Evolutionary conservation across 2,797 vertebrate species (phyloP), one percentile per base, ranked within the genome.

Genomic region (Centropyge bicolor): DNA sequence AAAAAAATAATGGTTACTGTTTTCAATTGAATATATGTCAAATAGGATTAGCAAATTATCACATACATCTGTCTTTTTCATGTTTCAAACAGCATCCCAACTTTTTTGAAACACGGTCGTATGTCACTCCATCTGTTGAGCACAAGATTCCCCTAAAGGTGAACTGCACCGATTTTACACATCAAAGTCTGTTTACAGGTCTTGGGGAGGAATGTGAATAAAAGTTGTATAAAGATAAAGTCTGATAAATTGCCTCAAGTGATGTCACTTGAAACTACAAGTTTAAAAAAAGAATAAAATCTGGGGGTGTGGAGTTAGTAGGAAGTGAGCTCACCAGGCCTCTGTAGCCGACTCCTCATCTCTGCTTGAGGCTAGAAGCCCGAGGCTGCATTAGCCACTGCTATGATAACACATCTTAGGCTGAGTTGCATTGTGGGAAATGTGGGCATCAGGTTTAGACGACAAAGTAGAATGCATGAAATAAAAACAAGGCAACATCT

Each of bases 131-230:
- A 4, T 62, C 22, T 55, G 48, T 40, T 1, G 5, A 51, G 52
- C n/a, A 72, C 54, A 48, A 61, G 17, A 61, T 54, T 31, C 4
- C 17, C 57, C 65, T 48, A 20, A 49, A 68, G 56, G 56, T 10
- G 22, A 51, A 67, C 40, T 46, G 20, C 12, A 4, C 27, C 0
- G 1, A 57, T 36, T 55, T 60, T 65, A 12, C 16, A 60, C 36
- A 60, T 51, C 16, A 49, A 72, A 66, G 54, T 79, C 24, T 70
- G 48, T 67, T 61, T 52, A 72, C 46, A 66, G 49, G 13, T 55
- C 35, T 68, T 20, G n/a, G 19, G 13, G 13, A 62, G 45, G 14
- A 20, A 41, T 51, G 17, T 17, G 6, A 62, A 13, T 31, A 45
- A 51, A 60, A 40, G 2, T 24, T 52, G 10, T 12, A 27, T 24